phyloP scores from a whole-genome alignment of 2,113 vertebrate genomes.

The Atherinomorus stipes region DNA sequence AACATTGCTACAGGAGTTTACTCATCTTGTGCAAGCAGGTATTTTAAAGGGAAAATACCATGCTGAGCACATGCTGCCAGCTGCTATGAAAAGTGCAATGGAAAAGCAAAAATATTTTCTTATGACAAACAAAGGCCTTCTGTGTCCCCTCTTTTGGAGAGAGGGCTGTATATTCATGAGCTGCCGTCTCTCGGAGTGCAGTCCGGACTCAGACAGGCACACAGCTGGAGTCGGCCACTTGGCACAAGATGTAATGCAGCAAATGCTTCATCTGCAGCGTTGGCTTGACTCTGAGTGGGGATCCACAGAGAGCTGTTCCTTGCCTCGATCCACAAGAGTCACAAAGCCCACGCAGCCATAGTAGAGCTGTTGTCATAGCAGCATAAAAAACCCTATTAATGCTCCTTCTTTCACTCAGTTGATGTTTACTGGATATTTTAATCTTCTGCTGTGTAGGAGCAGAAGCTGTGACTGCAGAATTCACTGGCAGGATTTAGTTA shows the following conservation, averaged over 20 bases:
- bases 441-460: background rate
- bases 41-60: too few species aligned
- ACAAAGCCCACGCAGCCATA: conserved; percentile 17
- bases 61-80: too few species aligned
- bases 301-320: conserved; percentile 15
- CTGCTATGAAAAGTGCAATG: too few species aligned
- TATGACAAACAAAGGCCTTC: too few species aligned
- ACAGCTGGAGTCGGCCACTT: conserved; percentile 35
- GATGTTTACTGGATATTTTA: conserved; percentile 1
- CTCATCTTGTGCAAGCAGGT: too few species aligned
- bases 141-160: too few species aligned
- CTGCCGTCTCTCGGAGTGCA: background rate
- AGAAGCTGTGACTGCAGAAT: background rate
- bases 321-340: conserved; percentile 4
- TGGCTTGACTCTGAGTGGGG: background rate
- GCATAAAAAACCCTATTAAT: background rate
- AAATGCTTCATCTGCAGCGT: conserved; percentile 53
- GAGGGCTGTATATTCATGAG: background rate
- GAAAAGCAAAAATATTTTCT: too few species aligned
- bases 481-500: background rate
- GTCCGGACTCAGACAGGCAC: background rate
- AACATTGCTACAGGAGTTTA: too few species aligned
- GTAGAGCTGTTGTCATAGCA: conserved; percentile 24
- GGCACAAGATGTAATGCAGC: conserved; percentile 43
- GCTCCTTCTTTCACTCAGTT: background rate